Base-by-base conservation (phyloP, 1,140 invertebrate species). In the Zaprionus camerounensis region DNA sequence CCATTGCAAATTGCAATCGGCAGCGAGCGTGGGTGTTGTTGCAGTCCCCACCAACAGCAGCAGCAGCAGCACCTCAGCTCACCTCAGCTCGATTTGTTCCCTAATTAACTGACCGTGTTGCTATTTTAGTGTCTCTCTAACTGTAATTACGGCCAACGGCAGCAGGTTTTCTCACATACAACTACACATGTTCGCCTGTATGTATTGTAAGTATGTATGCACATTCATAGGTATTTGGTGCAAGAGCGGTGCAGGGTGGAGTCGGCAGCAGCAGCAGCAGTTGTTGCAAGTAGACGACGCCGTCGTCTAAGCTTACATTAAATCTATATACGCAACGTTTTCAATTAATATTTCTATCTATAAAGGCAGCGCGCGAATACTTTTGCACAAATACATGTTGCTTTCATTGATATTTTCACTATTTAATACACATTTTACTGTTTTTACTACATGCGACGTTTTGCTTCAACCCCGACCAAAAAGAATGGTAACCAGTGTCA, bases 51-150 rank as follows among this genome's bases (percentile, higher is more conserved):
- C 44, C 38, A n/a, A n/a, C n/a, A 41, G 22, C 31, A 13, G 22
- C 36, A 24, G 56, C 46, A 49, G 46, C 38, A 41, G n/a, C 28
- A 9, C 6, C 22, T 36, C 34, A 24, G 46, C 61, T 46, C 53
- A 31, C 56, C 53, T 49, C 17, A 34, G 41, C 11, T 49, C 44
- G 44, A 74, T 75, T 73, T 69, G 55, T 73, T 71, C 55, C 44
- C 80, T 72, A 76, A 80, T 71, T 78, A 67, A 71, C 65, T 80
- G 82, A 64, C 74, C 78, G 81, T 83, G 82, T 76, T 75, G 84
- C 75, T 90, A 79, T 84, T 79, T 88, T 84, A 90, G 75, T 79
- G 84, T 88, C 79, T 62, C 20, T 34, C 55, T 83, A 88, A 84
- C 78, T 83, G 81, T 87, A 88, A 84, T 81, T 90, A 78, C 67